phyloP scores from a whole-genome alignment of 1,140 invertebrate species.

The Magallana gigas region DNA sequence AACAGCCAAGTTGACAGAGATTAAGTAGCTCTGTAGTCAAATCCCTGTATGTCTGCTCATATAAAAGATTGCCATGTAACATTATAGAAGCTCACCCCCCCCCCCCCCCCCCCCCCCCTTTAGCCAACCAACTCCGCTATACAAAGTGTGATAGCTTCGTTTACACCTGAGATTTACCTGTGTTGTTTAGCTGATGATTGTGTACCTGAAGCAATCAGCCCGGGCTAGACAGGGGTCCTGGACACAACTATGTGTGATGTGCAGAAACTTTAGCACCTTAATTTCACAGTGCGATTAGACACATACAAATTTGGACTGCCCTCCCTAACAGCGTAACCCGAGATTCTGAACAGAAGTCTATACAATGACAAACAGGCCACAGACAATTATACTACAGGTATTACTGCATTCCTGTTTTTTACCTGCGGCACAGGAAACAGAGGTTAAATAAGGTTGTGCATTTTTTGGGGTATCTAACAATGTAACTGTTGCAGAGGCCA shows the following conservation, averaged over 20 bases:
- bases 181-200: not conserved
- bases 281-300: conserved; percentile 33
- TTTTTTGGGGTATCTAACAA: not conserved
- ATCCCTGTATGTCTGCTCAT: not conserved
- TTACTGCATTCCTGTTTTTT: not conserved
- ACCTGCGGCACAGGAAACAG: not conserved
- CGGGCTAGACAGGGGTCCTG: not conserved
- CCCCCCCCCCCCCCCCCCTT: not conserved
- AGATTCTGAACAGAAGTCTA: not conserved
- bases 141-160: not conserved
- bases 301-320: conserved; percentile 1
- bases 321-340: not conserved
- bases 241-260: not conserved
- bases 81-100: not conserved
- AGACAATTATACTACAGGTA: conserved; percentile 20
- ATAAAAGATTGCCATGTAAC: not conserved
- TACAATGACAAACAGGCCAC: conserved; percentile 11
- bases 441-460: conserved; percentile 10
- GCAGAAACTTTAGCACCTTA: conserved; percentile 35
- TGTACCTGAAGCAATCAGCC: conserved; percentile 8
- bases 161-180: conserved; percentile 33
- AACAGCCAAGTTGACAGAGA: conserved; percentile 9
- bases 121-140: conserved; percentile 10
- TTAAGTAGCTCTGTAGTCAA: not conserved
- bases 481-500: not conserved